Conservation (phyloP, 2,113 vertebrate genomes). For the Procavia capensis region DNA sequence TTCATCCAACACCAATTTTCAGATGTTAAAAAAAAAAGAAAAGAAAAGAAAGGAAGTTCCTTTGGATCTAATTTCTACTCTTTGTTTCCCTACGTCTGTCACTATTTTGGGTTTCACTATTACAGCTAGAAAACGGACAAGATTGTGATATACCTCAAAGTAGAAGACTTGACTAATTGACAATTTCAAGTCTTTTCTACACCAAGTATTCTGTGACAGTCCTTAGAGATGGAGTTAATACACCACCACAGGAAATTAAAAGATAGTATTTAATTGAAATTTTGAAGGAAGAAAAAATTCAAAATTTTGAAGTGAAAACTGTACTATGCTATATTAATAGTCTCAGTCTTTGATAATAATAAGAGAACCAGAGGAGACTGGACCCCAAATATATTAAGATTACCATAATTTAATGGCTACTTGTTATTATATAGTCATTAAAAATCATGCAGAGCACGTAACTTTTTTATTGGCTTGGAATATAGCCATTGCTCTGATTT, state of each 20-base stretch:
- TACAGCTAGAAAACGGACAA: not conserved
- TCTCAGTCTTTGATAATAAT: constrained; percentile 32
- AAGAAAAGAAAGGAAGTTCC: not conserved
- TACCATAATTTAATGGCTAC: constrained; percentile 49
- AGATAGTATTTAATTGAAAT: not conserved
- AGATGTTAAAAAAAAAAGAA: too few species aligned
- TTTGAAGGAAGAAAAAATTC: constrained; percentile 33
- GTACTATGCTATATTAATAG: not conserved
- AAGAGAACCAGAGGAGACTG: not conserved
- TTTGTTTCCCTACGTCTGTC: not conserved
- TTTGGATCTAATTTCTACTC: not conserved
- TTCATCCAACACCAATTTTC: not conserved
- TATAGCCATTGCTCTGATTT: constrained; percentile 72
- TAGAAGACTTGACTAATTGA: not conserved
- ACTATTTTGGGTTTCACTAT: not conserved
- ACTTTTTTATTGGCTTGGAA: constrained; percentile 78
- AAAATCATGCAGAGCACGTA: constrained; percentile 76
- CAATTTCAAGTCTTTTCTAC: not conserved
- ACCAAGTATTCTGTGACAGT: not conserved
- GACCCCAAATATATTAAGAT: constrained; percentile 60
- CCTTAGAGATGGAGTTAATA: not conserved
- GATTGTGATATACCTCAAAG: constrained; percentile 41
- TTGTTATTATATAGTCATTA: constrained; percentile 60
- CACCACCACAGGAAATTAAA: not conserved
- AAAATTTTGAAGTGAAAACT: not conserved